Percentiles rank a stretch among this genome's conserved stretches.
Conservation (phyloP, 2,888 invertebrate genomes). For the Ctena decussata region DNA sequence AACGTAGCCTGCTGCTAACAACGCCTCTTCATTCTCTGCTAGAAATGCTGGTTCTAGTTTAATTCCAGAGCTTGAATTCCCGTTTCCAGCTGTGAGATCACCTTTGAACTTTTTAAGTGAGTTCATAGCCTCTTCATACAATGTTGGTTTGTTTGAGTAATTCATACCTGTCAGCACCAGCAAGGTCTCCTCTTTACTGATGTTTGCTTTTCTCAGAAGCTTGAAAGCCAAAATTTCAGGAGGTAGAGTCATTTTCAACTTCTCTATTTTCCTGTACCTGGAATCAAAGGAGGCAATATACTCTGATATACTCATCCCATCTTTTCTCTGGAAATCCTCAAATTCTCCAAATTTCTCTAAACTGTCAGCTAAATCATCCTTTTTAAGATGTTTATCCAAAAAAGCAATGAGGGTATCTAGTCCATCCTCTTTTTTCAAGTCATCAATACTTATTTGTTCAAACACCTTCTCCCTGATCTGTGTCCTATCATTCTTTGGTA, state of each 20-base stretch:
- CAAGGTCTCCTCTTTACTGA: neutral
- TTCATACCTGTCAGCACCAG: conserved; percentile 6
- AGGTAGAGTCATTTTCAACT: neutral
- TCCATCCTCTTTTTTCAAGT: conserved; percentile 52
- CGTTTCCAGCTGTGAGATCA: neutral
- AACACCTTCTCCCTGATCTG: no score
- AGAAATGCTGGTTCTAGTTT: conserved; percentile 10
- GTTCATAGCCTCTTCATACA: conserved; percentile 11
- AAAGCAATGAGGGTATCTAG: conserved; percentile 48
- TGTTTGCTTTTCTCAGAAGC: conserved; percentile 4
- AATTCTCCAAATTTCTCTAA: conserved; percentile 63
- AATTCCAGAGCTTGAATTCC: neutral
- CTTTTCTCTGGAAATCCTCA: conserved; percentile 43
- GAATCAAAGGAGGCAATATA: conserved; percentile 55
- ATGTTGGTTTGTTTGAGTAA: neutral
- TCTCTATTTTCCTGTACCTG: conserved; percentile 54
- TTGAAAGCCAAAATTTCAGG: neutral
- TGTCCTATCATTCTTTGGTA: conserved; percentile 60
- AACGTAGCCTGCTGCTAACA: conserved; percentile 23
- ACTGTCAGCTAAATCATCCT: conserved; percentile 66
- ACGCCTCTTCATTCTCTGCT: conserved; percentile 18
- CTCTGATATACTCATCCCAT: conserved; percentile 54
- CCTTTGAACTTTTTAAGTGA: neutral
- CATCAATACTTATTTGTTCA: conserved; percentile 45
- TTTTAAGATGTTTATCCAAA: conserved; percentile 62